Evolutionary conservation across 2,797 vertebrate species (phyloP).

Genomic region (Miichthys miiuy): DNA sequence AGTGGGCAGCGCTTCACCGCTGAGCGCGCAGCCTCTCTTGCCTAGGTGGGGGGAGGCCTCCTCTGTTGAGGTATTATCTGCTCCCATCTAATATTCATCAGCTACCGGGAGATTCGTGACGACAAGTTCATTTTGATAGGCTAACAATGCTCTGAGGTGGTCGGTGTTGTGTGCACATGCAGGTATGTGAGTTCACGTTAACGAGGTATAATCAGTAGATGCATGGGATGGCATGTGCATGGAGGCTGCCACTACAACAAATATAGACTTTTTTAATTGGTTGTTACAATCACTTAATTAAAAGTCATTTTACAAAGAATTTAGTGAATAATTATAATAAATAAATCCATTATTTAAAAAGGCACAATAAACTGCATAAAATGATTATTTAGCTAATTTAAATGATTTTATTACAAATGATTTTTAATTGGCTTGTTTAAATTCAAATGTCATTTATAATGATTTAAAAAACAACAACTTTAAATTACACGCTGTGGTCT

Average conservation of each 20-base stretch:
- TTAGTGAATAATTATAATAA: neutral
- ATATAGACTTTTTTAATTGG: neutral
- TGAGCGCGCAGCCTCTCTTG: constrained; percentile 64
- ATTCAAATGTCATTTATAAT: neutral
- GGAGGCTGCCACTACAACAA: neutral
- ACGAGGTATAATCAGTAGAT: constrained; percentile 38
- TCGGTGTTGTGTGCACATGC: constrained; percentile 46
- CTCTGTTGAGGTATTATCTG: constrained; percentile 71
- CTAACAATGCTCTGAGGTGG: constrained; percentile 69
- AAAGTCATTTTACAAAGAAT: neutral
- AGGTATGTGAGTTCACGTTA: constrained; percentile 34
- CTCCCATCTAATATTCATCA: constrained; percentile 82
- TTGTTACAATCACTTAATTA: neutral
- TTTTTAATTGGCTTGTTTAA: neutral
- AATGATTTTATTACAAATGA: neutral
- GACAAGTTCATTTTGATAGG: constrained; percentile 68
- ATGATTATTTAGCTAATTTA: neutral
- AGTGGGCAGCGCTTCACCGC: constrained; percentile 70
- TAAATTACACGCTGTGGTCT: neutral
- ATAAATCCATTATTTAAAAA: neutral
- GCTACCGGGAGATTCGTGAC: constrained; percentile 73
- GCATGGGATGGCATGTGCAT: constrained; percentile 59
- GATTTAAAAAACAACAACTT: neutral
- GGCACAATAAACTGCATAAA: neutral
- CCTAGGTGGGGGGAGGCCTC: constrained; percentile 70